These are phyloP conservation scores for Ophonus ardosiacus DNA, from an alignment of 2,888 invertebrate genomes.

Conservation along the genomic window DNA sequence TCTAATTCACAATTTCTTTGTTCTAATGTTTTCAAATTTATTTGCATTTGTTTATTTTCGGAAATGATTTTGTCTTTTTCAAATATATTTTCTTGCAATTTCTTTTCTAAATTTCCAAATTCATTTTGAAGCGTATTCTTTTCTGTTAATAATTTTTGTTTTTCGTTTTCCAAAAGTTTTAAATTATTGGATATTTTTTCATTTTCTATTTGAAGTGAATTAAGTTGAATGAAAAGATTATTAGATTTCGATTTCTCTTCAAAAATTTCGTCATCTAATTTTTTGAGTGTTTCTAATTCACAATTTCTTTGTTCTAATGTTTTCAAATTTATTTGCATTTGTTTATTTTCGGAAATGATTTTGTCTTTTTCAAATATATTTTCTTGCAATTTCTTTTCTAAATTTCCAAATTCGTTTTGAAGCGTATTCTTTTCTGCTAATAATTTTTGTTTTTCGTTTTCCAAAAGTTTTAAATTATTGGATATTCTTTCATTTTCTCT, in stretches of 20 bases:
- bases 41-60: neutral
- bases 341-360: conserved; percentile 6
- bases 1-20: neutral
- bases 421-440: neutral
- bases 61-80: conserved; percentile 28
- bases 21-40: neutral
- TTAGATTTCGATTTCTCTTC: conserved; percentile 26
- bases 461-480: neutral
- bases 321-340: neutral
- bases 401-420: neutral
- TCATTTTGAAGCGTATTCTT: too few relatives aligned
- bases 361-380: conserved; percentile 12
- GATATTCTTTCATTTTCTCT: neutral
- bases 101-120: neutral
- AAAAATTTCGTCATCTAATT: neutral
- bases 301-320: neutral
- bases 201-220: neutral
- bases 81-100: neutral
- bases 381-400: neutral
- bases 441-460: neutral
- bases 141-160: too few relatives aligned
- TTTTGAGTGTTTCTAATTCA: neutral
- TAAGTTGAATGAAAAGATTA: neutral
- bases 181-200: neutral
- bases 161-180: neutral